Percentiles rank a stretch among this genome's conserved stretches.
Conservation (phyloP, 1,140 invertebrate species). For the Rhagoletis pomonella region DNA sequence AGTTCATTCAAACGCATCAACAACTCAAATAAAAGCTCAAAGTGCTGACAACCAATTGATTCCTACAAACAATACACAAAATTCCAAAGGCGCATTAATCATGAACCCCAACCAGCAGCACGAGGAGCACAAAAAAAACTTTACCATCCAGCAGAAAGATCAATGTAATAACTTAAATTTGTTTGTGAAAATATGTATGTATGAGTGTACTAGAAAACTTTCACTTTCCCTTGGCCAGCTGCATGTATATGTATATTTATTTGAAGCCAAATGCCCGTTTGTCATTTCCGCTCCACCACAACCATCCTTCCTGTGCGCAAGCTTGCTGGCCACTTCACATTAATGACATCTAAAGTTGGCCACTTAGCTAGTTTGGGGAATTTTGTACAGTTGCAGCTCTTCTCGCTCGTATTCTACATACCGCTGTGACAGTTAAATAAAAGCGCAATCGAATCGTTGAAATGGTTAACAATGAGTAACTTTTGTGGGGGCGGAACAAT, state of each 20-base stretch:
- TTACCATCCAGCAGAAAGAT: neutral
- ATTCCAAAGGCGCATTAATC: neutral
- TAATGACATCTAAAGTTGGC: conserved; percentile 47
- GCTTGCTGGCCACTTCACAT: conserved; percentile 15
- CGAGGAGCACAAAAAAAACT: neutral
- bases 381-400: neutral
- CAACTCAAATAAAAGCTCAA: conserved; percentile 28
- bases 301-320: neutral
- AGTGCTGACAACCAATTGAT: neutral
- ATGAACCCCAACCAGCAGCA: neutral
- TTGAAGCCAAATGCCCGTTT: neutral
- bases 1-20: too few relatives aligned
- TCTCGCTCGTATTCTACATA: neutral
- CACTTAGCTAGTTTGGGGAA: conserved; percentile 14
- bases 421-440: neutral
- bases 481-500: neutral
- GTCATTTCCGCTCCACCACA: neutral
- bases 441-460: neutral
- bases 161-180: conserved; percentile 35
- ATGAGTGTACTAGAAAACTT: neutral
- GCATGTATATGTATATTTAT: neutral
- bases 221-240: neutral
- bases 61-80: neutral
- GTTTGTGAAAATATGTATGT: neutral
- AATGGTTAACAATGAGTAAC: neutral